Conservation (phyloP, 2,797 vertebrate genomes). For the Mormyrus hasselquistii region DNA sequence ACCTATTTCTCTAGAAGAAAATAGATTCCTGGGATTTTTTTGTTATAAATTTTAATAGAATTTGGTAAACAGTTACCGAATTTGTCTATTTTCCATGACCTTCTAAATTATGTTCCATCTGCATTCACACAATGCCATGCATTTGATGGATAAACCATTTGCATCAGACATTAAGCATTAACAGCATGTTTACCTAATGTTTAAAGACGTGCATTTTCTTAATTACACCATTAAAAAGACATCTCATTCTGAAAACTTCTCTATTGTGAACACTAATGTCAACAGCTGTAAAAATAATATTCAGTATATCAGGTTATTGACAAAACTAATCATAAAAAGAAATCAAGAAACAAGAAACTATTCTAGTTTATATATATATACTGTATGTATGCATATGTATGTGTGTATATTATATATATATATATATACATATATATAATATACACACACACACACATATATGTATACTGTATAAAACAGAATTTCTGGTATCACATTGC, state of each 20-base stretch:
- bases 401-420: not conserved
- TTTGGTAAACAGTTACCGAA: constrained; percentile 87
- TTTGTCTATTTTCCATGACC: constrained; percentile 79
- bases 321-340: not conserved
- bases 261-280: not conserved
- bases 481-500: not conserved
- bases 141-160: constrained; percentile 67
- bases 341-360: not conserved
- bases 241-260: not conserved
- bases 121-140: constrained; percentile 46
- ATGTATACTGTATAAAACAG: not conserved
- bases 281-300: not conserved
- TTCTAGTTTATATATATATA: not conserved
- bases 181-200: not conserved
- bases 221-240: not conserved
- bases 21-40: constrained; percentile 92
- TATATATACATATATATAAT: too few relatives aligned
- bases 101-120: constrained; percentile 77
- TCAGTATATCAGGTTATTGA: not conserved
- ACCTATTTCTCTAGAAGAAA: constrained; percentile 99
- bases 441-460: not conserved
- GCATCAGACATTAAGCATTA: constrained; percentile 12
- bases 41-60: constrained; percentile 94
- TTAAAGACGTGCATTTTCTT: not conserved
- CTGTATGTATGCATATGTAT: not conserved